Base-by-base conservation (phyloP, 2,888 invertebrate genomes). In the Drosophila putrida region DNA sequence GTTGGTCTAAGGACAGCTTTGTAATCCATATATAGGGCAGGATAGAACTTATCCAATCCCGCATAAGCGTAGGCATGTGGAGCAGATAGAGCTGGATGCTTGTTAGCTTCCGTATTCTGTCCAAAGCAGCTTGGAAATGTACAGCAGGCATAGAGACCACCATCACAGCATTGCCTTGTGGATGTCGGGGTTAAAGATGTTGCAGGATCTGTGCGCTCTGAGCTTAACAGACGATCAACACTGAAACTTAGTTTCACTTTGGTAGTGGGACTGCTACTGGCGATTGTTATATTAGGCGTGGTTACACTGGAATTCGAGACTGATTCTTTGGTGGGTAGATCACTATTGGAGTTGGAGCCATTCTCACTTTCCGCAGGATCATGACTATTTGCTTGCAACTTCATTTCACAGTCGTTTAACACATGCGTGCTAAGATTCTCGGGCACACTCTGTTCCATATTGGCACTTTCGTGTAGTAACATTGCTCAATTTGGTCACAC, bases 191-290 rank as follows among this genome's bases (percentile, higher is more conserved):
- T 11, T n/a, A 47, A 11, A 46, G 65, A 20, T 9, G 46, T 33
- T 41, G 51, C 31, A 1, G 75, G 64, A 25, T 70, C 69, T 31
- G 38, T 60, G 63, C 81, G 72, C 51, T 87, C 89, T 20, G 74
- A 72, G 68, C 83, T 89, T 57, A 92, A 71, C 31, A 92, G 75
- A 44, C 92, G 90, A 81, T 92, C 92, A 28, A 92, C 92, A 88
- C 92, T 92, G 75, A 92, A 92, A 80, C 91, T 92, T 8, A 92
- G 81, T 75, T 91, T 90, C 68, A 91, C 89, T 87, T 92, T 91
- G 60, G 90, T 91, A 31, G 74, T 44, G 59, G 36, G 50, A 36
- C 20, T 69, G 55, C n/a, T 71, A 44, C 27, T 71, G 49, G 25
- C 35, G 6, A 47, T 33, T 27, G 62, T 20, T 31, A 65, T 41